Evolutionary conservation across 2,888 invertebrate genomes (phyloP).

Genomic region (Ethmia dodecea): DNA sequence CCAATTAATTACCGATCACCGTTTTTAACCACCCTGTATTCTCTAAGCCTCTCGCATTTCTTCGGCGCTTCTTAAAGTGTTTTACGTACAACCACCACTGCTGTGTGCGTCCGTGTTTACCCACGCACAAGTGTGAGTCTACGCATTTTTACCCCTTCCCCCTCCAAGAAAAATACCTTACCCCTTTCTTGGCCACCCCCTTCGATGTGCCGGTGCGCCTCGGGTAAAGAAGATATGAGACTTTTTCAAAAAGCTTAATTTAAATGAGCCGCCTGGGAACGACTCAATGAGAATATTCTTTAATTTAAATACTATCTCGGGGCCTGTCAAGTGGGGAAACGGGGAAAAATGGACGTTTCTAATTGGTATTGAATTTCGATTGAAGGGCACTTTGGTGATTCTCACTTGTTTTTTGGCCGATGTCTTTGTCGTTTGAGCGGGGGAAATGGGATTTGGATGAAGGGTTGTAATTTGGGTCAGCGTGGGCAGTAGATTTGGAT

Average conservation of each 20-base stretch:
- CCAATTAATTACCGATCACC: constrained; percentile 2
- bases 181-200: constrained; percentile 58
- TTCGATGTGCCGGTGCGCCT: constrained; percentile 70
- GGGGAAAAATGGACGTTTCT: constrained; percentile 49
- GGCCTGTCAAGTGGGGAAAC: constrained; percentile 37
- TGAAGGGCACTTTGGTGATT: constrained; percentile 38
- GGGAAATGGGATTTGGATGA: constrained; percentile 33
- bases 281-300: constrained; percentile 71
- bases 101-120: constrained; percentile 71
- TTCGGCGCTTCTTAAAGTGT: constrained; percentile 77
- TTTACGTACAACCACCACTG: constrained; percentile 64
- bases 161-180: constrained; percentile 58
- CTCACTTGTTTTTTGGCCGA: constrained; percentile 24
- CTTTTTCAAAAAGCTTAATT: constrained; percentile 77
- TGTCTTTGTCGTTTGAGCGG: constrained; percentile 27
- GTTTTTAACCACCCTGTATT: constrained; percentile 50
- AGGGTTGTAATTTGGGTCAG: constrained; percentile 27
- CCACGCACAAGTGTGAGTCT: constrained; percentile 70
- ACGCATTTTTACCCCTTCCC: constrained; percentile 72
- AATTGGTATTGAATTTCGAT: constrained; percentile 77
- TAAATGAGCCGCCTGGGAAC: constrained; percentile 68
- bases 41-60: constrained; percentile 75
- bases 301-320: constrained; percentile 73
- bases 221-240: constrained; percentile 76
- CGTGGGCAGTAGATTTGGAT: no score